Evolutionary conservation across 2,113 vertebrate genomes (phyloP), one percentile per base, ranked within the genome.

Genomic region (Speoplatyrhinus poulsoni): DNA sequence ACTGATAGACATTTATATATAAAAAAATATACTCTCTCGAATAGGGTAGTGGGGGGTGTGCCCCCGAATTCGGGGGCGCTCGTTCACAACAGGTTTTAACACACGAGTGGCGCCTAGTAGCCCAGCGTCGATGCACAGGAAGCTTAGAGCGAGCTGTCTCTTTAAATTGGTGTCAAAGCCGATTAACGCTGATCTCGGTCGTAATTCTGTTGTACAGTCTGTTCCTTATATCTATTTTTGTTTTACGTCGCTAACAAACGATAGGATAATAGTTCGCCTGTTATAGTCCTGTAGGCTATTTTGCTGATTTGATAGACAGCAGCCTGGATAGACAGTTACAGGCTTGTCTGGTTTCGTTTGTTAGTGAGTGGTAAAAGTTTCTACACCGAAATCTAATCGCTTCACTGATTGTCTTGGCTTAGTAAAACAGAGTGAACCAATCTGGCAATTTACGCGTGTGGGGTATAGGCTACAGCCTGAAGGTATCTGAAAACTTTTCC

Each of bases 121-220:
- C 64, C 9, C 26, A 41, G 36, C 36, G 36, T 41, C 36, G 36
- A 41, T 8, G 36, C 36, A 7, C 36, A 6, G 36, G 36, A 26
- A 6, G 36, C 36, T 41, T 41, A 52, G 67, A 48, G 82, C 59
- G 87, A 82, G 88, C 92, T 93, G 92, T 92, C 93, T 92, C 93
- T 94, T 94, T 93, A 93, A 94, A 81, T 91, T 84, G 80, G 79
- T 84, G 82, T 89, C 73, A 92, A 95, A 96, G 95, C 95, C 88
- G 96, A 91, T 96, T 95, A 95, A 53, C 52, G 93, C 88, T 93
- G 91, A 93, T 93, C 94, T 92, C 90, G 84, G 92, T 81, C 91
- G 93, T 94, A 92, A 93, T 91, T 91, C 85, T 67, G 86, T 82
- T 76, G 69, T 85, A 81, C 89, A 91, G 90, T 88, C 92, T 92